Percentiles rank a stretch among this genome's conserved stretches.
phyloP scores from a whole-genome alignment of 2,113 vertebrate species.

The Prionailurus viverrinus region DNA sequence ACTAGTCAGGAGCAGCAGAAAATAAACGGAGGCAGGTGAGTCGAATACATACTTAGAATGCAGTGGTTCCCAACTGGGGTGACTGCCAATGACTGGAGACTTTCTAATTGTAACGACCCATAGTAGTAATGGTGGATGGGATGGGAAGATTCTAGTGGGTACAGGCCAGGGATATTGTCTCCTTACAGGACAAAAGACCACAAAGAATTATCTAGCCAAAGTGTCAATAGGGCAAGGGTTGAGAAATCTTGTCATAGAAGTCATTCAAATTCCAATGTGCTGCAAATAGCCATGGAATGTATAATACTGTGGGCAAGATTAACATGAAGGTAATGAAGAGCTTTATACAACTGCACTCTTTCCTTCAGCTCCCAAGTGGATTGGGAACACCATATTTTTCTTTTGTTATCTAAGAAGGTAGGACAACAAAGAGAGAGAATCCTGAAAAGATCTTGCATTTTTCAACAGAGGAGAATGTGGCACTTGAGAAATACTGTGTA shows the following conservation, averaged over 20 bases:
- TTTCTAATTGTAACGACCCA: not conserved
- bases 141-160: not conserved
- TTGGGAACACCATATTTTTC: not conserved
- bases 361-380: not conserved
- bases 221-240: not conserved
- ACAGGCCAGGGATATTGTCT: not conserved
- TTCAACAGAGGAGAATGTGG: not conserved
- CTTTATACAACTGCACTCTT: not conserved
- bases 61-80: not conserved
- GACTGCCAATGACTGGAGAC: not conserved
- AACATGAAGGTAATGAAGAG: not conserved
- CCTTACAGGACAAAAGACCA: not conserved
- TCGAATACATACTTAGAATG: not conserved
- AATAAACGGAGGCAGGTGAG: not conserved
- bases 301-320: not conserved
- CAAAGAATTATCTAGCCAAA: not conserved
- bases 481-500: not conserved
- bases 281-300: not conserved
- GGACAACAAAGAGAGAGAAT: not conserved
- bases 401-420: not conserved
- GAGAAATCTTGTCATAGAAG: not conserved
- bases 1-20: not conserved
- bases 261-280: not conserved
- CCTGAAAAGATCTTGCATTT: not conserved
- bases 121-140: accelerated